Conservation (phyloP, 30 jellyfish, hydroid and myxozoan species). For the Cassiopea xamachana region DNA sequence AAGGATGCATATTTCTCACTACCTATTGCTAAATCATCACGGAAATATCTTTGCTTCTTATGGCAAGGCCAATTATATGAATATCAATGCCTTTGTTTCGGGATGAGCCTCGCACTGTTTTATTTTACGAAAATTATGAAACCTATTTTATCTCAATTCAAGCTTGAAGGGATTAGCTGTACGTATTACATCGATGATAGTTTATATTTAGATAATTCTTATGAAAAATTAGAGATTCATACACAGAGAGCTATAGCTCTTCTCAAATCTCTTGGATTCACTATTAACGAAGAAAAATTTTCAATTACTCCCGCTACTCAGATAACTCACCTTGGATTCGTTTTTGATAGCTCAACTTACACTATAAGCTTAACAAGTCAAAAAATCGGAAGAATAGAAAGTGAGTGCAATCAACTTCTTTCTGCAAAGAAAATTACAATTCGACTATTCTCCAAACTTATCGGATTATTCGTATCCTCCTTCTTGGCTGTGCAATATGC, state of each 20-base stretch:
- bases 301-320: neutral
- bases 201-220: neutral
- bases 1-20: constrained; percentile 60
- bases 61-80: neutral
- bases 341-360: neutral
- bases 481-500: neutral
- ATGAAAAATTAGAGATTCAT: neutral
- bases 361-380: neutral
- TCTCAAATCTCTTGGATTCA: constrained; percentile 6
- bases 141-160: constrained; percentile 21
- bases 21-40: neutral
- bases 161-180: neutral
- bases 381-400: neutral
- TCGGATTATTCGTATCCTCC: constrained; percentile 3
- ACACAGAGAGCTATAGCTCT: constrained; percentile 1
- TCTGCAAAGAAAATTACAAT: neutral
- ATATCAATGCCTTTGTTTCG: constrained; percentile 24
- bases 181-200: constrained; percentile 20
- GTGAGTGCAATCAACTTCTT: neutral
- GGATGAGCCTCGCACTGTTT: constrained; percentile 23
- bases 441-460: neutral
- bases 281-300: constrained; percentile 31
- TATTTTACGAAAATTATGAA: constrained; percentile 35
- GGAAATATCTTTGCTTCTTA: constrained; percentile 26
- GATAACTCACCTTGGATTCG: constrained; percentile 16